These are phyloP conservation scores for Solenopsis invicta DNA, from an alignment of 1,140 invertebrate genomes.

Conservation along the genomic window DNA sequence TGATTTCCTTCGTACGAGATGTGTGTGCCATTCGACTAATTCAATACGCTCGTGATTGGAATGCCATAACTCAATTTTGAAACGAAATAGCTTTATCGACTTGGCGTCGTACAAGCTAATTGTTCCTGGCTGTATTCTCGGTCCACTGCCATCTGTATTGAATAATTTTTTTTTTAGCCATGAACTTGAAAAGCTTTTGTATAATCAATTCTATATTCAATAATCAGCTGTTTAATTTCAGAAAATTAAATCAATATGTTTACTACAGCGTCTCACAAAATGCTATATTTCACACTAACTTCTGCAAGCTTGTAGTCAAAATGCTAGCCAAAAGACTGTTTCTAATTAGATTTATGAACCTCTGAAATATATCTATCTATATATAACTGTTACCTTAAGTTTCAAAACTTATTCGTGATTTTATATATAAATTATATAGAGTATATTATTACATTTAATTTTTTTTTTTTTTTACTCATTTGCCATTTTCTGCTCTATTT, in stretches of 20 bases:
- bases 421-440: background rate
- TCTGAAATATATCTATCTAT: constrained; percentile 20
- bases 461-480: background rate
- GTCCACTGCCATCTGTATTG: background rate
- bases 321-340: background rate
- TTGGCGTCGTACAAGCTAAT: constrained; percentile 30
- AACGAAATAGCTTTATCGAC: constrained; percentile 75
- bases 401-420: background rate
- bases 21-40: constrained; percentile 63
- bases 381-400: background rate
- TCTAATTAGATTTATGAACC: background rate
- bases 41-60: constrained; percentile 67
- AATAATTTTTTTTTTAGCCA: constrained; percentile 1
- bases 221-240: background rate
- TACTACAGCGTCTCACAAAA: background rate
- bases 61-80: constrained; percentile 53
- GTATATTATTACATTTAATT: background rate
- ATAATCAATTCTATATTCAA: background rate
- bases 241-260: background rate
- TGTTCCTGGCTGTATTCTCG: constrained; percentile 25
- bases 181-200: background rate
- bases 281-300: background rate
- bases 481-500: constrained; percentile 3
- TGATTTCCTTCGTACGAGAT: constrained; percentile 33
- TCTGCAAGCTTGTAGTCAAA: background rate